These are phyloP conservation scores for Hesperia comma DNA, from an alignment of 2,888 invertebrate species.

Conservation along the genomic window DNA sequence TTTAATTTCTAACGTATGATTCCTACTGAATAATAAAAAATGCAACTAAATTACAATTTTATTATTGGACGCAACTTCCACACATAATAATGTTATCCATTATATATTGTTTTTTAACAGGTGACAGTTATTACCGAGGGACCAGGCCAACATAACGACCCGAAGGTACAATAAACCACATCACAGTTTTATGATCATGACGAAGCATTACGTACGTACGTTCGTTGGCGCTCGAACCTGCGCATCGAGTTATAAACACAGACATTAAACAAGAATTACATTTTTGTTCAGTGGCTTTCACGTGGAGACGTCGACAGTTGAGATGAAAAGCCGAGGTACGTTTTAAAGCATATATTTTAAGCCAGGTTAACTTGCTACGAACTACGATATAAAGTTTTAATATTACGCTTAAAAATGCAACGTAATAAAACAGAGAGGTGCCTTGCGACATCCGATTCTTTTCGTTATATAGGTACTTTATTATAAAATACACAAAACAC, in stretches of 20 bases:
- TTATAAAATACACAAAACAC: too few species aligned
- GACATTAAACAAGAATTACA: slow-evolving; percentile 32
- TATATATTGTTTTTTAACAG: slow-evolving; percentile 7
- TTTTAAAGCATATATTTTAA: too few species aligned
- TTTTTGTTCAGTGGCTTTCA: slow-evolving; percentile 13
- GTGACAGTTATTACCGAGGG: slow-evolving; percentile 16
- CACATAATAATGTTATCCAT: slow-evolving; percentile 2
- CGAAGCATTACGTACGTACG: slow-evolving; percentile 30
- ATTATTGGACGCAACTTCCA: neutral
- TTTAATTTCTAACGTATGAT: too few species aligned
- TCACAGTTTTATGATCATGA: slow-evolving; percentile 18
- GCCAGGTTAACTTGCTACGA: too few species aligned
- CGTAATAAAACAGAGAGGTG: too few species aligned
- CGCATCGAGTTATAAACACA: slow-evolving; percentile 32
- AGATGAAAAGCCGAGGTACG: neutral
- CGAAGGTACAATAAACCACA: slow-evolving; percentile 22
- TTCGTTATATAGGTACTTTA: too few species aligned
- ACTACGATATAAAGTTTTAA: too few species aligned
- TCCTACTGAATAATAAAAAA: too few species aligned
- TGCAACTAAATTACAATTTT: neutral
- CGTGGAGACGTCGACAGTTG: neutral
- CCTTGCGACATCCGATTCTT: too few species aligned
- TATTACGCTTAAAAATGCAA: too few species aligned
- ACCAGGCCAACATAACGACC: slow-evolving; percentile 8
- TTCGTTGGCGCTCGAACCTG: slow-evolving; percentile 23